Base-by-base conservation (phyloP, 2,113 vertebrate genomes). In the Vicugna pacos region DNA sequence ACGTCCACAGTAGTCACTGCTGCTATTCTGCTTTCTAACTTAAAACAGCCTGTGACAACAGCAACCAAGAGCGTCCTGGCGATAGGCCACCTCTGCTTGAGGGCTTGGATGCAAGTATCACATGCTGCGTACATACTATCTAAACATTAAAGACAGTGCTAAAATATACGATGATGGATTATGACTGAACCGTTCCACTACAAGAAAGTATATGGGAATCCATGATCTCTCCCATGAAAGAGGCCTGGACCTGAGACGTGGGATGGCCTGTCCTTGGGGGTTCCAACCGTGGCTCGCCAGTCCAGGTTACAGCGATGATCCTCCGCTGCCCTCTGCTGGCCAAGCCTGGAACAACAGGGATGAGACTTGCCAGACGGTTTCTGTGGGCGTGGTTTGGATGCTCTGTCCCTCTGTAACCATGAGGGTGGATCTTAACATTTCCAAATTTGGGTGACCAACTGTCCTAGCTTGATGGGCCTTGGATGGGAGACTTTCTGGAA, bases 1-100 rank as follows among this genome's bases (percentile, higher is more conserved):
- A 98, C 99, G 97, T 99, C 99, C 99, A 99, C 99, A 99, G 98
- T 98, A 98, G 98, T 98, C 98, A 98, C 98, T 98, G 99, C 98
- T 99, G 99, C 99, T 98, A 98, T 99, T 98, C 98, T 97, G 98
- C 98, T 98, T 98, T 98, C 98, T 98, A 98, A 98, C 97, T 98
- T 98, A 97, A 97, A 98, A 98, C 97, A 98, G 30, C 5, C 70
- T 24, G 35, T 48, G 56, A 26, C 26, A 26, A n/a, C 30, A 11
- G 9, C 30, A 35, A 19, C 83, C 54, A 8, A 32, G 35, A 6
- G 16, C 0, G 8, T 38, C 24, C 24, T 60, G 11, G 15, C 24
- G 11, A 0, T 11, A 22, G 54, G 42, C 12, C 1, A 3, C 8
- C 13, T 73, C 28, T 58, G 85, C 35, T 38, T 58, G 52, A 46